phyloP scores from a whole-genome alignment of 2,888 invertebrate species.

The Leptinotarsa rubiginosa region DNA sequence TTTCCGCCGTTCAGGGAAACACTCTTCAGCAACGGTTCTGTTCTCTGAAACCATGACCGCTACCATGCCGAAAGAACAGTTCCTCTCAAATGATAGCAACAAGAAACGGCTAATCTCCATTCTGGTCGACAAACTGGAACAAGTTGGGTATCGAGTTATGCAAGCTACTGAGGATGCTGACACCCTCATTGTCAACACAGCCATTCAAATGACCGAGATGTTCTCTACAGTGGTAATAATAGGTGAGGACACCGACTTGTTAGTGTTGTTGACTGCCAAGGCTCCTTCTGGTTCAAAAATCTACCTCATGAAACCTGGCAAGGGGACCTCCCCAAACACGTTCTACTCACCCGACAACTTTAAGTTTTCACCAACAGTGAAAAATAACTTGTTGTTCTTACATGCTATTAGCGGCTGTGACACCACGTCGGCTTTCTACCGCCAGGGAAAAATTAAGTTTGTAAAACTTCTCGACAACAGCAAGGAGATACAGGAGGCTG shows the following conservation, averaged over 20 bases:
- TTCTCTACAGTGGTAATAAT: slow-evolving; percentile 26
- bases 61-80: slow-evolving; percentile 24
- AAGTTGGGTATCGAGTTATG: slow-evolving; percentile 9
- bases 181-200: slow-evolving; percentile 23
- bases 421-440: slow-evolving; percentile 4
- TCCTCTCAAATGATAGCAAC: slow-evolving; percentile 25
- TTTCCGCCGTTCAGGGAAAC: slow-evolving; percentile 24
- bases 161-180: slow-evolving; percentile 17
- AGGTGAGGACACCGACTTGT: slow-evolving; percentile 16
- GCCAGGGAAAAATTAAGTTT: slow-evolving; percentile 9
- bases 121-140: slow-evolving; percentile 8
- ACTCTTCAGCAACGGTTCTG: slow-evolving; percentile 27
- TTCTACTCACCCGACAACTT: slow-evolving; percentile 26
- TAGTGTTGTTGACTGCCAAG: slow-evolving; percentile 25
- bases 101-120: slow-evolving; percentile 20
- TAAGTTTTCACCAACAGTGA: slow-evolving; percentile 5
- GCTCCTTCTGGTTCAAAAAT: slow-evolving; percentile 24
- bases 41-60: slow-evolving; percentile 27
- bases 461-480: slow-evolving; percentile 4
- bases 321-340: slow-evolving; percentile 26
- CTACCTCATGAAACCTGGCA: slow-evolving; percentile 26
- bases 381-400: neutral
- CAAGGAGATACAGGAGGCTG: neutral
- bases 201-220: slow-evolving; percentile 20
- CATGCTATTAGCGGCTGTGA: neutral